Percentiles rank a stretch among this genome's conserved stretches.
These are phyloP conservation scores for Tragelaphus eurycerus DNA, from an alignment of 2,797 vertebrate genomes.

Conservation along the genomic window DNA sequence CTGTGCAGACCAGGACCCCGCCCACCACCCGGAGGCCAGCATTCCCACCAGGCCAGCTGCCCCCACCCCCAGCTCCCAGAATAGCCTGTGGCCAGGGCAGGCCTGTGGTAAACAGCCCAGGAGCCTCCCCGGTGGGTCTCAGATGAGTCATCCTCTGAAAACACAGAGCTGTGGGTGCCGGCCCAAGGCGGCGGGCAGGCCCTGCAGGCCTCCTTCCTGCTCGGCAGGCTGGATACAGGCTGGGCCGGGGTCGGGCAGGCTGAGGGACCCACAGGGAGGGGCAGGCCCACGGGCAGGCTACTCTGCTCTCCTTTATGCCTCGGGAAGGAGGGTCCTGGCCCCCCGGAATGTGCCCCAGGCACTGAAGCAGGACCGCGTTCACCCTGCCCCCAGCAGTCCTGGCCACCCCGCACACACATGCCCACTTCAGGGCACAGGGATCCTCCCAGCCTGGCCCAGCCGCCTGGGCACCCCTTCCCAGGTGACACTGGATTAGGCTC, in stretches of 20 bases:
- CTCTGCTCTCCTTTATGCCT: too few species aligned
- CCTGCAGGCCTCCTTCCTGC: not conserved
- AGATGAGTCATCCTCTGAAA: not conserved
- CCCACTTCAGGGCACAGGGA: not conserved
- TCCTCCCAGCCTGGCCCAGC: not conserved
- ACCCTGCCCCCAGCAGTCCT: fast-evolving
- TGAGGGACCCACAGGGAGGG: not conserved
- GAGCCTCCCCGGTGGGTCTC: not conserved
- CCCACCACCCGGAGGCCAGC: not conserved
- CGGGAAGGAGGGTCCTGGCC: not conserved
- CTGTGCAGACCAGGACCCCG: not conserved
- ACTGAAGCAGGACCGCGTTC: not conserved
- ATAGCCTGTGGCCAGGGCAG: not conserved
- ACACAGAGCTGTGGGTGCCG: not conserved
- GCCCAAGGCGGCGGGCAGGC: not conserved
- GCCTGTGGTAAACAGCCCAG: not conserved
- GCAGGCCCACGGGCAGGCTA: too few species aligned
- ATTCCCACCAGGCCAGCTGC: not conserved
- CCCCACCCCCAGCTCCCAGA: not conserved
- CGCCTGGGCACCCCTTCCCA: not conserved
- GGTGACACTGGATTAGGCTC: too few species aligned
- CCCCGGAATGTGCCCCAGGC: not conserved
- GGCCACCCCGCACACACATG: fast-evolving
- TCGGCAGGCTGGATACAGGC: not conserved
- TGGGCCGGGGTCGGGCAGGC: not conserved